Base-by-base conservation (phyloP, 2,888 invertebrate species). In the Plutella xylostella region DNA sequence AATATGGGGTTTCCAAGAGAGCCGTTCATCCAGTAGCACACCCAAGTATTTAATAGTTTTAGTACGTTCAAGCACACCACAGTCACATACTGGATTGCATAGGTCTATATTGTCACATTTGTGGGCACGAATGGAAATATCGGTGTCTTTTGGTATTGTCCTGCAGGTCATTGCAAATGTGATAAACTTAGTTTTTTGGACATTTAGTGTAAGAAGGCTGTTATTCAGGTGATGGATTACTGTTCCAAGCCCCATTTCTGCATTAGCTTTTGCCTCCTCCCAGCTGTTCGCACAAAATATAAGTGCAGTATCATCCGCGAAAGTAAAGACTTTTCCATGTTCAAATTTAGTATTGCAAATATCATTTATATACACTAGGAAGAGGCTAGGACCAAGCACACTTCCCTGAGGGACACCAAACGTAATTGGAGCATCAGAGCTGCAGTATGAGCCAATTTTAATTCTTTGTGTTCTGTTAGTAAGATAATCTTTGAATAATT, bases 401-500 rank as follows among this genome's bases (percentile, higher is more conserved):
- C 42, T 42, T 9, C 42, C 31, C n/a, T 42, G 41, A 4, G 41
- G 41, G 2, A 41, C 30, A 28, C 28, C 28, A 11, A 15, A 28
- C 11, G 41, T 28, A 11, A 42, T 21, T n/a, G 1, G 7, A 9
- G 19, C 6, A 14, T 20, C 5, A 14, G 7, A 7, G 20, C 42
- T 42, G 5, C 14, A 4, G 7, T 12, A 9, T 7, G 19, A n/a
- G 0, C 21, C 33, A 14, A 42, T 42, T 33, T 33, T 42, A 19
- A 42, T 34, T 12, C 18, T 15, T 12, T 41, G 12, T 38, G 18
- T 4, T 4, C 41, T 1, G 43, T 35, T 17, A 4, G 30, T 12
- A 6, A 50, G 40, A n/a, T 51, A 51, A 21, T 40, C 42, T 28
- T 12, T 21, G 17, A 51, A 50, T 37, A 48, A 43, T n/a, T 49